phyloP scores from a whole-genome alignment of 2,888 invertebrate genomes.

The Acronicta alni region DNA sequence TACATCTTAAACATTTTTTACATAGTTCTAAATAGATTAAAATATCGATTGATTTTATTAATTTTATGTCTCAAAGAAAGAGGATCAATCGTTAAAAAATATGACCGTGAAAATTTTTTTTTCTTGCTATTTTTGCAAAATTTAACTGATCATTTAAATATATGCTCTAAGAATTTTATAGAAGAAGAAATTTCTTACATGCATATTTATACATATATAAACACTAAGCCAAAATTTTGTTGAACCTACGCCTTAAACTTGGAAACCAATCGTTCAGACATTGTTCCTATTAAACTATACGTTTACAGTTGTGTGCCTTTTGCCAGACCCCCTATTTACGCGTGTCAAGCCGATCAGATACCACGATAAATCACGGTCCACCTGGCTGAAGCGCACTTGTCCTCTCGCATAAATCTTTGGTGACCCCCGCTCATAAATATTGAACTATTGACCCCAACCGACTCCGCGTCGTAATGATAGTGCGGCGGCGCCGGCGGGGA shows the following conservation, averaged over 20 bases:
- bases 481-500: constrained; percentile 42
- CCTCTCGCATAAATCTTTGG: constrained; percentile 78
- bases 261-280: neutral
- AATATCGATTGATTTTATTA: too few species aligned
- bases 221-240: too few species aligned
- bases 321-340: constrained; percentile 21
- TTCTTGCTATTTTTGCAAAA: too few species aligned
- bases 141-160: too few species aligned
- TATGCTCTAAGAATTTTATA: too few species aligned
- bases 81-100: too few species aligned
- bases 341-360: constrained; percentile 44
- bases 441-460: constrained; percentile 81
- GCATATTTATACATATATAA: too few species aligned
- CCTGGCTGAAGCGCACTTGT: constrained; percentile 79
- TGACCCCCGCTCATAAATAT: constrained; percentile 76
- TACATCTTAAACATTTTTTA: too few species aligned
- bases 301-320: constrained; percentile 1
- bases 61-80: too few species aligned
- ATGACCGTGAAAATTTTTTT: too few species aligned
- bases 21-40: too few species aligned
- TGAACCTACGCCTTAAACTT: neutral
- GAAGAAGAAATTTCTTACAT: too few species aligned
- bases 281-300: neutral
- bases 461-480: constrained; percentile 68
- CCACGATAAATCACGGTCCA: constrained; percentile 72